These are phyloP conservation scores for Drosophila seguyi DNA, from an alignment of 1,140 invertebrate species.

Conservation along the genomic window DNA sequence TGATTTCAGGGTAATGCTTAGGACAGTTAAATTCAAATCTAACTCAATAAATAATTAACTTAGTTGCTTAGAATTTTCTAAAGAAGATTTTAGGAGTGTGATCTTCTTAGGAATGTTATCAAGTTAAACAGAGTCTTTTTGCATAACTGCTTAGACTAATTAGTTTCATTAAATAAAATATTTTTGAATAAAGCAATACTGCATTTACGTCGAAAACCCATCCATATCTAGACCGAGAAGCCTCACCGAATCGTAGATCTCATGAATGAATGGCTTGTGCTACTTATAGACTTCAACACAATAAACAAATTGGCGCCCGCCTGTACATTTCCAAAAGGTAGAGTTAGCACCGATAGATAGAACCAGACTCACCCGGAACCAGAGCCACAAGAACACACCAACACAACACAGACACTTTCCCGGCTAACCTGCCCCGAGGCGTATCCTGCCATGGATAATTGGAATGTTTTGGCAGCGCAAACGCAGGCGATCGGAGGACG, in stretches of 20 bases:
- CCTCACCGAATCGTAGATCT: not conserved
- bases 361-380: conserved; percentile 26
- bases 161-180: not conserved
- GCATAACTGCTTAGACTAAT: not conserved
- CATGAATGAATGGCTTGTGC: conserved; percentile 51
- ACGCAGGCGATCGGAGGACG: conserved; percentile 78
- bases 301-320: conserved; percentile 40
- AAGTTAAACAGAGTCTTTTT: not conserved
- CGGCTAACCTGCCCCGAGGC: conserved; percentile 19
- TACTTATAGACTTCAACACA: conserved; percentile 55
- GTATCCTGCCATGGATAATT: conserved; percentile 76
- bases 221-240: conserved; percentile 9
- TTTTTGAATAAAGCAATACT: not conserved
- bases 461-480: conserved; percentile 84
- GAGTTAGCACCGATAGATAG: conserved; percentile 25
- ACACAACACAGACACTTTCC: conserved; percentile 17
- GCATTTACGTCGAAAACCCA: not conserved
- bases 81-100: too few relatives aligned
- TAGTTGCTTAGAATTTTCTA: too few relatives aligned
- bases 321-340: conserved; percentile 14
- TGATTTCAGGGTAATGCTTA: not conserved
- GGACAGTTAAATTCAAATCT: not conserved
- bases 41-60: too few relatives aligned
- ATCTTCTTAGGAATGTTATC: too few relatives aligned
- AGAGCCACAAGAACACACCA: conserved; percentile 23